Evolutionary conservation across 2,797 vertebrate species (phyloP), one percentile per base, ranked within the genome.

Genomic region (Xiphophorus birchmanni): DNA sequence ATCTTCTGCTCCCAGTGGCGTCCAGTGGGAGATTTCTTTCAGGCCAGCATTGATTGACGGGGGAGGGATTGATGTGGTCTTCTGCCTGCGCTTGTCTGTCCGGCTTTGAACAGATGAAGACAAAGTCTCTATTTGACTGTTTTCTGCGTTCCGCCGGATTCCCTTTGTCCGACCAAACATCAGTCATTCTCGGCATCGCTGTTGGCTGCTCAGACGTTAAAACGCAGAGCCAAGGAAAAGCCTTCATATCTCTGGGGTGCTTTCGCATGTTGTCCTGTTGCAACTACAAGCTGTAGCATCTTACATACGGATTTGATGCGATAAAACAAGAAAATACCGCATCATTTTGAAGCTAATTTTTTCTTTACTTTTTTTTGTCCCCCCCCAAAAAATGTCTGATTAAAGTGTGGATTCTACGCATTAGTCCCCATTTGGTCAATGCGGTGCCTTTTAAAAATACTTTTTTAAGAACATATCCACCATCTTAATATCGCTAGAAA

Each of bases 1-100:
- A 87, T 93, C 87, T 90, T 83, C 82, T 75, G 67, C 77, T 76
- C 80, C 77, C 80, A 72, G 86, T 73, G 72, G 80, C 80, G 84
- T 84, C 73, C 76, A 84, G 80, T 9, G 8, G 48, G 40, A 88
- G 73, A 83, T 84, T 89, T 90, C 80, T 91, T 83, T 85, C 79
- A 80, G 82, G 74, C 76, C 73, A 82, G 73, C 89, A 92, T 91
- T 93, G 93, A 95, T 90, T 94, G 94, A 94, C 93, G 90, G 84
- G 37, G 56, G 42, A 80, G 72, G 78, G 90, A 94, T 90, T 90
- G 92, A 94, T 91, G 89, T 87, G 80, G 42, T 74, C 75, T 83
- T 87, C 76, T 73, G 73, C 78, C 76, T 26, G 76, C 63, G 82
- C 82, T 81, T 54, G 87, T 90, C 87, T 83, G 80, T 77, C 65